Conservation (phyloP, 2,797 vertebrate genomes). For the Balearica regulorum region DNA sequence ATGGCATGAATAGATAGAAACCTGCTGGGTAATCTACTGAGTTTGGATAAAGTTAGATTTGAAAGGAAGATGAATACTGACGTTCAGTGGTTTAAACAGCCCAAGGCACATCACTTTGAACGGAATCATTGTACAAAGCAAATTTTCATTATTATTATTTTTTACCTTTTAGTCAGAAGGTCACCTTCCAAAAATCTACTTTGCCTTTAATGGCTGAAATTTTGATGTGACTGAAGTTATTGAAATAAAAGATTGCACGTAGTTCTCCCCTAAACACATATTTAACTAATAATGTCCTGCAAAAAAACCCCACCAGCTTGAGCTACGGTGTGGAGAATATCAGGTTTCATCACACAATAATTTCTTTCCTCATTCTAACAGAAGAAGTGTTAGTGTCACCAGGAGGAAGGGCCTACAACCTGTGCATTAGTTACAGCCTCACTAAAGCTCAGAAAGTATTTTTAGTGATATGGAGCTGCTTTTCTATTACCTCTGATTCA, state of each 20-base stretch:
- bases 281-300: not conserved
- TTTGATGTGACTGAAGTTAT: not conserved
- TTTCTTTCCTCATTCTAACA: not conserved
- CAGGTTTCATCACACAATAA: not conserved
- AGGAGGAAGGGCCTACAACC: not conserved
- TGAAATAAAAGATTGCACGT: not conserved
- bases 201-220: not conserved
- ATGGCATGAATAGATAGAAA: not conserved
- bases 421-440: not conserved
- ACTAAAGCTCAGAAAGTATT: not conserved
- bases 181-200: not conserved
- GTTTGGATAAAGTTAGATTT: not conserved
- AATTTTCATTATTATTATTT: not conserved
- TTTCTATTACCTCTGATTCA: not conserved
- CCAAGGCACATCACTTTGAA: not conserved
- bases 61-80: not conserved
- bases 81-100: not conserved
- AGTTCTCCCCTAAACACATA: not conserved
- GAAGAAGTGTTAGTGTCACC: not conserved
- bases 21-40: not conserved
- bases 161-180: not conserved
- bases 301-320: not conserved
- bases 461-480: not conserved
- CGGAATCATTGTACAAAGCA: not conserved
- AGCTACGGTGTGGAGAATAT: not conserved